Base-by-base conservation (phyloP, 2,888 invertebrate species). In the Dynastes tityus region DNA sequence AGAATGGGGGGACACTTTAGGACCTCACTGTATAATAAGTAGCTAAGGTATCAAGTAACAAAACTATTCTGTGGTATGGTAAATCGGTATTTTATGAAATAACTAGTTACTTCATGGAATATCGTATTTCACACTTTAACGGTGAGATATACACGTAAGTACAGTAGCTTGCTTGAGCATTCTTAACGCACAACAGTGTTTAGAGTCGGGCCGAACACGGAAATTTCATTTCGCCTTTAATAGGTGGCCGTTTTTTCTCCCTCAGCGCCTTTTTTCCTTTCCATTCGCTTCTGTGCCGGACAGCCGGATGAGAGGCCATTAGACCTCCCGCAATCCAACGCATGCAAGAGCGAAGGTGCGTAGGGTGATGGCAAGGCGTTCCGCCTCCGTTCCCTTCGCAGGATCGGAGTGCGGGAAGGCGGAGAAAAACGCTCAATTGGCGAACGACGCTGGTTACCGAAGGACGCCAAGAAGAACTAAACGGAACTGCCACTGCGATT, bases 151-250 rank as follows among this genome's bases (percentile, higher is more conserved):
- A 37, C 37, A 71, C 55, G 37, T 40, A 65, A 13, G 40, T 65
- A 40, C 73, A 29, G 55, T 13, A 58, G 76, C 53, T 73, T 37
- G 22, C 55, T 58, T 45, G 55, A 1, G 76, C 53, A 67, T 76
- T 76, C 37, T 58, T 55, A 29, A n/a, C 55, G 32, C 16, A 53
- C 13, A 51, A 67, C 55, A 11, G 29, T 61, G 76, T 76, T 76
- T 76, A 68, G 63, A 61, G 13, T 32, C 58, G 32, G 76, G 75
- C 78, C 61, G 71, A 79, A 81, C 81, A 81, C 81, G 82, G 61
- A 83, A 83, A 83, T 82, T 83, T 83, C 82, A 82, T 82, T 83
- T 80, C 80, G 80, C 80, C 80, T 78, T 83, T 81, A 83, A 82
- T 82, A 83, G 82, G 76, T 40, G 45, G 55, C 67, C 49, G 76